Evolutionary conservation across 2,113 vertebrate genomes (phyloP).

Genomic region (Agelaius phoeniceus): DNA sequence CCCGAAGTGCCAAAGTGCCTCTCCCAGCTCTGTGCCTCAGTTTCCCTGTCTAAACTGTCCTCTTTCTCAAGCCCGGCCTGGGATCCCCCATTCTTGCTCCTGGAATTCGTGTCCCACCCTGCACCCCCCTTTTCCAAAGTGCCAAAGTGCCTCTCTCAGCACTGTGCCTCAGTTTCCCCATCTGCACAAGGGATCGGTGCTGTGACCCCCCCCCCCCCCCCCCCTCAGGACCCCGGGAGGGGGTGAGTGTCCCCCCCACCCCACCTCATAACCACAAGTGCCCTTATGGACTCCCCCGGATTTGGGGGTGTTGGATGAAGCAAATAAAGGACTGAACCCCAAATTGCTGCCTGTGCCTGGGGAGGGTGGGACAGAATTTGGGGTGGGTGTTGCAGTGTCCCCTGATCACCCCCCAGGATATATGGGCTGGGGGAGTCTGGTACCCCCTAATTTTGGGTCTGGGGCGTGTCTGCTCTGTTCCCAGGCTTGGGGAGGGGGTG

Average conservation of each 20-base stretch:
- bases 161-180: not conserved
- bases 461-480: not conserved
- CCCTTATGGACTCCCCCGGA: too few species aligned
- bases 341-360: not conserved
- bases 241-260: too few species aligned
- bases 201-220: too few species aligned
- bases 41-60: not conserved
- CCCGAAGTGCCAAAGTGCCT: not conserved
- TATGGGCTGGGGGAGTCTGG: too few species aligned
- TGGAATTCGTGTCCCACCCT: too few species aligned
- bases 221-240: too few species aligned
- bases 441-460: rapidly evolving
- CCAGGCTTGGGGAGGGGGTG: not conserved
- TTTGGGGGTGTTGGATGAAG: not conserved
- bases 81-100: not conserved
- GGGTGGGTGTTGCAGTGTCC: rapidly evolving
- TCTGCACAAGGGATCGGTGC: conserved; percentile 7
- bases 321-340: not conserved
- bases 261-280: too few species aligned
- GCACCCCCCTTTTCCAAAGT: not conserved
- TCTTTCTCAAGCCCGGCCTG: not conserved
- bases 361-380: not conserved
- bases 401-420: rapidly evolving
- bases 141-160: not conserved
- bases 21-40: not conserved